phyloP scores from a whole-genome alignment of 2,888 invertebrate species.

The Exocentrus adspersus region DNA sequence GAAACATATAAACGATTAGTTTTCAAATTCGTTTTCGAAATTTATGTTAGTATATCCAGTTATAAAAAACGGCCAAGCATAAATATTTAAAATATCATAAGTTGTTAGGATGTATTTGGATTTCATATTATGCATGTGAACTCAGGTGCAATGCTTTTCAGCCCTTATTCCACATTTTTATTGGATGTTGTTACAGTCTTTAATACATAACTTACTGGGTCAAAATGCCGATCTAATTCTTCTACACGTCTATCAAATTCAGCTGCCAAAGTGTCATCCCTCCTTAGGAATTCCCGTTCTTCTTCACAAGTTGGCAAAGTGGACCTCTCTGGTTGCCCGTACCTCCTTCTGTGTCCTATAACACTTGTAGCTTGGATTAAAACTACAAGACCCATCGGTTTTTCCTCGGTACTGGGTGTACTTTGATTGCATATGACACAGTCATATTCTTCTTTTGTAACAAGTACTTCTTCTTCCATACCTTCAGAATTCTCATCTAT shows the following conservation, averaged over 20 bases:
- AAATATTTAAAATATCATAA: too few relatives aligned
- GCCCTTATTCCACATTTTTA: too few relatives aligned
- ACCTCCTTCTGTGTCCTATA: slow-evolving; percentile 77
- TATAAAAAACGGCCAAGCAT: too few relatives aligned
- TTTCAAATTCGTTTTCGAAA: too few relatives aligned
- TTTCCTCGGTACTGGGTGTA: slow-evolving; percentile 82
- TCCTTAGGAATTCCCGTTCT: slow-evolving; percentile 68
- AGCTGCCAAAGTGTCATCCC: slow-evolving; percentile 75
- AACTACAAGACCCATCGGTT: slow-evolving; percentile 90
- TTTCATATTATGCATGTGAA: too few relatives aligned
- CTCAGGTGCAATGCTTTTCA: too few relatives aligned
- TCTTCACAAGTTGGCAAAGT: slow-evolving; percentile 73
- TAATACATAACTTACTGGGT: slow-evolving; percentile 68
- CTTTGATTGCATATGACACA: slow-evolving; percentile 93
- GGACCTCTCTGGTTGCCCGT: slow-evolving; percentile 67
- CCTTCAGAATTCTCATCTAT: slow-evolving; percentile 63
- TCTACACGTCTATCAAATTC: slow-evolving; percentile 83
- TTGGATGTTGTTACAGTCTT: too few relatives aligned
- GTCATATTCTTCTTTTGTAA: slow-evolving; percentile 79
- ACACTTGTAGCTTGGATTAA: slow-evolving; percentile 90
- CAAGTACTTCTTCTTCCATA: slow-evolving; percentile 69
- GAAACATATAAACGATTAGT: too few relatives aligned
- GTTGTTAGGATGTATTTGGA: too few relatives aligned
- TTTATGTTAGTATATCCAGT: too few relatives aligned
- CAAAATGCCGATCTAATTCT: slow-evolving; percentile 80